phyloP scores from a whole-genome alignment of 2,888 invertebrate genomes.

The Cephus spinipes region DNA sequence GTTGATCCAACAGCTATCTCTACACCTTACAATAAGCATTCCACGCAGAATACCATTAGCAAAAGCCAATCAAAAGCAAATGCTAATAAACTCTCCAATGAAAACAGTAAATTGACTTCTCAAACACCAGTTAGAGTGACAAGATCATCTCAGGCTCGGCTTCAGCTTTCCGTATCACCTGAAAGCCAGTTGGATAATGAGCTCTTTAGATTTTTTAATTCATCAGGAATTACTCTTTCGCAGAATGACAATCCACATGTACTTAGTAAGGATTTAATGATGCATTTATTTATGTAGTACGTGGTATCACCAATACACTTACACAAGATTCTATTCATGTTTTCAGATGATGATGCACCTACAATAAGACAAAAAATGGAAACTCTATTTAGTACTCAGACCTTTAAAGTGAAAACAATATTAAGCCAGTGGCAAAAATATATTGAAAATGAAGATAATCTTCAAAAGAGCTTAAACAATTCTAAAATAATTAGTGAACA shows the following conservation, averaged over 20 bases:
- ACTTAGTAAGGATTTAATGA: slow-evolving; percentile 35
- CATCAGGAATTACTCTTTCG: slow-evolving; percentile 45
- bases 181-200: slow-evolving; percentile 20
- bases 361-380: slow-evolving; percentile 46
- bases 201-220: slow-evolving; percentile 44
- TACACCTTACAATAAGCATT: not conserved
- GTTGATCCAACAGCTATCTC: not conserved
- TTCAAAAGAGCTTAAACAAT: slow-evolving; percentile 48
- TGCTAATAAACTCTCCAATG: not conserved
- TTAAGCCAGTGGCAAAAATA: slow-evolving; percentile 43
- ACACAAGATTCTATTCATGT: not conserved
- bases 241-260: slow-evolving; percentile 36
- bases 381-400: slow-evolving; percentile 29
- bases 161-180: not conserved
- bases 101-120: not conserved
- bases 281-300: slow-evolving; percentile 6
- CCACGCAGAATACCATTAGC: not conserved
- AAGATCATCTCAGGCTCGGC: not conserved
- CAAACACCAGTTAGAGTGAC: not conserved
- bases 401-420: not conserved
- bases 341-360: slow-evolving; percentile 39
- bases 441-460: slow-evolving; percentile 46
- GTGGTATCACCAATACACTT: slow-evolving; percentile 25
- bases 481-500: slow-evolving; percentile 41
- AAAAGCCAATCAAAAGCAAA: not conserved